Base-by-base conservation (phyloP, 2,113 vertebrate genomes). In the Tupaia chinensis region DNA sequence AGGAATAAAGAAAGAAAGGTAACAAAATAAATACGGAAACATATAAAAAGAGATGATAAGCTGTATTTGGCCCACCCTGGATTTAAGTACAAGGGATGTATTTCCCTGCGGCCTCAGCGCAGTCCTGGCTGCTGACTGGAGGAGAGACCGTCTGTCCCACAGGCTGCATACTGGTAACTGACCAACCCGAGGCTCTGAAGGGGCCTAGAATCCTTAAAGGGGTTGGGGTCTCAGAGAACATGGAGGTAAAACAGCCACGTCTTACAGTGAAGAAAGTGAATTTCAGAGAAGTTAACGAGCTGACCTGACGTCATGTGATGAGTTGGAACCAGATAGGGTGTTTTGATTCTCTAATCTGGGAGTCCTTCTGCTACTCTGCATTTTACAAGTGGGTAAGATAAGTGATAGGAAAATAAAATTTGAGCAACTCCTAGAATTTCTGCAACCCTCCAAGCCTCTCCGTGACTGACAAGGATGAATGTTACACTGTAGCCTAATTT, bases 391-490 rank as follows among this genome's bases (percentile, higher is more conserved):
- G 27, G 6, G 5, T 85, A 79, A 72, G 17, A 76, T 72, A 87
- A 77, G 12, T 60, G 22, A 65, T 44, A 82, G 56, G 4, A 91
- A 95, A 94, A 89, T 53, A 32, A 96, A 81, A 14, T 82, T 74
- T 70, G 74, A 89, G 22, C 58, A 27, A 7, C 14, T 56, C 8
- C 0, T 5, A 9, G 78, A n/a, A 63, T 32, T 60, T 63, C 19
- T 10, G 20, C 3, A 60, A 91, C 19, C n/a, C 29, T 54, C 73
- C 54, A 63, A 53, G 69, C 7, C 34, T 74, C 65, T 61, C 5
- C 17, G 73, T 34, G 73, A 87, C 60, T n/a, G n/a, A 5, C 2
- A 34, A 65, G 73, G 17, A 84, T 29, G 6, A 61, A 53, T 19
- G 65, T 12, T 11, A 32, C 16, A 60, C 25, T 20, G 1, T 6